A percentile compares a stretch with the other conserved stretches of the same genome.
Conservation (phyloP, 2,113 vertebrate genomes). For the Petrocephalus microphthalmus region DNA sequence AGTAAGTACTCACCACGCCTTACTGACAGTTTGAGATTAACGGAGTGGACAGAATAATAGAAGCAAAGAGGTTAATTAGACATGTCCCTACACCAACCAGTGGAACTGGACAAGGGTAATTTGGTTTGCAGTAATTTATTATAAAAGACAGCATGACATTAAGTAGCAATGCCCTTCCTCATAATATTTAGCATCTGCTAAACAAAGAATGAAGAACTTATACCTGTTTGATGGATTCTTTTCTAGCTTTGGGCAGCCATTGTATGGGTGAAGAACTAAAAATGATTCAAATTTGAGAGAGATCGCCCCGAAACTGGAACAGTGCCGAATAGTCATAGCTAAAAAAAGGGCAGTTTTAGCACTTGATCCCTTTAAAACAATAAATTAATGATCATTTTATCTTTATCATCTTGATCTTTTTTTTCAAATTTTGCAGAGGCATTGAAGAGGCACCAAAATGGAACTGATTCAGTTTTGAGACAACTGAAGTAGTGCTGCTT, state of each 20-base stretch:
- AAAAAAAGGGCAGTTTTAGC: background rate
- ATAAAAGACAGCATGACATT: background rate
- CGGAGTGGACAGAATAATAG: background rate
- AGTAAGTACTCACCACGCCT: background rate
- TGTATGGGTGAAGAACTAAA: background rate
- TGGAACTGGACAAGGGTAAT: background rate
- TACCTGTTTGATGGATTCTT: background rate
- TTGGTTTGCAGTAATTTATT: background rate
- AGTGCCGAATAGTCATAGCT: background rate
- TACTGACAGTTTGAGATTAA: background rate
- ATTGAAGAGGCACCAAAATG: background rate
- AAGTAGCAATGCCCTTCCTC: background rate
- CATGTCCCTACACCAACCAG: background rate
- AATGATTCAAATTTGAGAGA: background rate
- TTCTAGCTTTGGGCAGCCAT: background rate
- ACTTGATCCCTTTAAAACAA: background rate
- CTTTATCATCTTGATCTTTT: too few species aligned
- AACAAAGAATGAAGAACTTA: background rate
- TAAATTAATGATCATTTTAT: background rate
- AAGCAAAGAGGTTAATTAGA: background rate
- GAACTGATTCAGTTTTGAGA: background rate
- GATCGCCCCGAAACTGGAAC: background rate
- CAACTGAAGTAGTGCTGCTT: background rate
- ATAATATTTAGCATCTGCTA: background rate
- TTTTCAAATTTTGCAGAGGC: background rate